Evolutionary conservation across 2,797 vertebrate genomes (phyloP).

Genomic region (Rachycentron canadum): DNA sequence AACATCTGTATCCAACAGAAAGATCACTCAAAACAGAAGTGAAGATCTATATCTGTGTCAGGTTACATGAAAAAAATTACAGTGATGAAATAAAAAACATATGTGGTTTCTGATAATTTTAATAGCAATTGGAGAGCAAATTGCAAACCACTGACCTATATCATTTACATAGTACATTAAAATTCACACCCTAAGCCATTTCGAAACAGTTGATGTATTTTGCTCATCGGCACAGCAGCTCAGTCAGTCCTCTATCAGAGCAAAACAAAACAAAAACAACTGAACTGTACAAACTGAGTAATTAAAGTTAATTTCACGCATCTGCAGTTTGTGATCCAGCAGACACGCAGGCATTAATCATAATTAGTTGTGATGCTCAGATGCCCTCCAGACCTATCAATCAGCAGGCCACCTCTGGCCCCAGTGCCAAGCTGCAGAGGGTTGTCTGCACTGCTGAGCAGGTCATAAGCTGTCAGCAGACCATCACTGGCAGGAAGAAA

Average conservation of each 20-base stretch:
- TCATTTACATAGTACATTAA: slow-evolving; percentile 41
- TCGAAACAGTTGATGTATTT: slow-evolving; percentile 45
- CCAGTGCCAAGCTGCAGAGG: slow-evolving; percentile 1
- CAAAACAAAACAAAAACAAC: slow-evolving; percentile 76
- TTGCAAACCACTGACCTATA: neutral
- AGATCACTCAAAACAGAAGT: slow-evolving; percentile 11
- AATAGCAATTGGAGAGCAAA: neutral
- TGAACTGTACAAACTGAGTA: slow-evolving; percentile 72
- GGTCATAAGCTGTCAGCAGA: slow-evolving; percentile 54
- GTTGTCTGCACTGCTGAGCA: slow-evolving; percentile 39
- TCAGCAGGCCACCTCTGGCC: slow-evolving; percentile 70
- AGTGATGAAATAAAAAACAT: slow-evolving; percentile 13
- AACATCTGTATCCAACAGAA: slow-evolving; percentile 18
- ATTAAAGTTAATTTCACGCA: slow-evolving; percentile 85
- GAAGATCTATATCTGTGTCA: neutral
- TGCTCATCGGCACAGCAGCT: slow-evolving; percentile 49
- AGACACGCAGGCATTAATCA: slow-evolving; percentile 79
- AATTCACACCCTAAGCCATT: slow-evolving; percentile 44
- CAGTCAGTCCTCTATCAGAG: slow-evolving; percentile 53
- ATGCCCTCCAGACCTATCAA: slow-evolving; percentile 76
- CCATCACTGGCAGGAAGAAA: slow-evolving; percentile 18
- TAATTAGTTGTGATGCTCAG: slow-evolving; percentile 78
- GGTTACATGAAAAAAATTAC: neutral
- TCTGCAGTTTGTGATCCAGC: slow-evolving; percentile 78
- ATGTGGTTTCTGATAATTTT: neutral